Evolutionary conservation across 2,888 invertebrate species (phyloP).

Genomic region (Nudaria mundana): DNA sequence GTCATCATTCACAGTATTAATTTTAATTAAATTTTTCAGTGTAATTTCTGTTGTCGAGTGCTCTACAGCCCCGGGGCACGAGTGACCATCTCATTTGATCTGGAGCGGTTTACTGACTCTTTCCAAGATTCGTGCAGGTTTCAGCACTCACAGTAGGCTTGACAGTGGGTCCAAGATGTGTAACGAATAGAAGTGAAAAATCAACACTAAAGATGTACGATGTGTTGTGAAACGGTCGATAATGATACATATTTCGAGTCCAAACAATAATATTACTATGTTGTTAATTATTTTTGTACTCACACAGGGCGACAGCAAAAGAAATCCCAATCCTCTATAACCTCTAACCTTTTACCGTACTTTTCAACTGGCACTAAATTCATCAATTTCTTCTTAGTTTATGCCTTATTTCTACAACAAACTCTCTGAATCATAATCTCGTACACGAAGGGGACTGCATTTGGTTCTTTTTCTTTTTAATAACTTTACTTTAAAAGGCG

Average conservation of each 20-base stretch:
- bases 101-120: constrained; percentile 55
- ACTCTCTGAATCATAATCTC: too few relatives aligned
- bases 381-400: too few relatives aligned
- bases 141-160: constrained; percentile 44
- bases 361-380: too few relatives aligned
- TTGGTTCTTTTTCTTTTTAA: too few relatives aligned
- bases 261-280: not conserved
- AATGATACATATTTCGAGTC: not conserved
- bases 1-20: too few relatives aligned
- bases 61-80: constrained; percentile 44
- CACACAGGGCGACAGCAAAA: too few relatives aligned
- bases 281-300: too few relatives aligned
- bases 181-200: constrained; percentile 15
- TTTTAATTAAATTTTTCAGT: not conserved
- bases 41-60: constrained; percentile 23
- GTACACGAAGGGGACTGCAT: too few relatives aligned
- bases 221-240: not conserved
- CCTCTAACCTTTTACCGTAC: too few relatives aligned
- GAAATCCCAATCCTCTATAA: too few relatives aligned
- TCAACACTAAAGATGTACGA: not conserved
- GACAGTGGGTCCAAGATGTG: constrained; percentile 20
- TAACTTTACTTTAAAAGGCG: too few relatives aligned
- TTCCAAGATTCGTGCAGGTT: constrained; percentile 42
- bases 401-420: too few relatives aligned
- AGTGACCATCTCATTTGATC: constrained; percentile 66